phyloP scores from a whole-genome alignment of 1,140 invertebrate genomes.

The Panulirus ornatus region DNA sequence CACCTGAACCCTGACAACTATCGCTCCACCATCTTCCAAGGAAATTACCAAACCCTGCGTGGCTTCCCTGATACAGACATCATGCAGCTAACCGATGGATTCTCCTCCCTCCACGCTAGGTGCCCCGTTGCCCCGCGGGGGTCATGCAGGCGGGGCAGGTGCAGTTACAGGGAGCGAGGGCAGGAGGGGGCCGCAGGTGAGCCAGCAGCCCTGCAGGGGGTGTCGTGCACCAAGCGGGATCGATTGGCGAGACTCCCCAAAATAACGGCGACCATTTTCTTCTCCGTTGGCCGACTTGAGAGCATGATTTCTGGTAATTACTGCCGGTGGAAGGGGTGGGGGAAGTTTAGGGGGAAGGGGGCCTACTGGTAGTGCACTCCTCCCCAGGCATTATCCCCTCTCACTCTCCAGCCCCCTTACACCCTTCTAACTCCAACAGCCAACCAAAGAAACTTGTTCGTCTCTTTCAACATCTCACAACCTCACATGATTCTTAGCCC shows the following conservation, averaged over 20 bases:
- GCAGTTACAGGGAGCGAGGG: background rate
- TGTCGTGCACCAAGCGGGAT: constrained; percentile 25
- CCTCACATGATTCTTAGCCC: background rate
- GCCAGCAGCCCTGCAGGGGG: background rate
- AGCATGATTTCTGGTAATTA: constrained; percentile 58
- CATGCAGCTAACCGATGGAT: too few relatives aligned
- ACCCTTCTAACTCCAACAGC: background rate
- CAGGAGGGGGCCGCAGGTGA: background rate
- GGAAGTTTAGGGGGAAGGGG: background rate
- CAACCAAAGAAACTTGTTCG: background rate
- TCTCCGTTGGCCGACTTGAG: constrained; percentile 8
- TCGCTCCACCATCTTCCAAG: background rate
- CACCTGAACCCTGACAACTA: background rate
- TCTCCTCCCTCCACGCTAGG: too few relatives aligned
- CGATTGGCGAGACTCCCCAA: constrained; percentile 12
- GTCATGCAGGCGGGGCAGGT: background rate
- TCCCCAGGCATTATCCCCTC: background rate
- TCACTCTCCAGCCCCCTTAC: background rate
- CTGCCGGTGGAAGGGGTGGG: background rate
- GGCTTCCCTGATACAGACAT: background rate
- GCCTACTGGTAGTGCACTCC: background rate
- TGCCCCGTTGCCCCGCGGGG: background rate
- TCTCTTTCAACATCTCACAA: background rate
- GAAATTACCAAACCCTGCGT: background rate
- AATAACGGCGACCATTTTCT: constrained; percentile 57